A percentile compares a stretch with the other conserved stretches of the same genome.
Evolutionary conservation across 2,888 invertebrate genomes (phyloP).

Genomic region (Stenoptilia bipunctidactyla): DNA sequence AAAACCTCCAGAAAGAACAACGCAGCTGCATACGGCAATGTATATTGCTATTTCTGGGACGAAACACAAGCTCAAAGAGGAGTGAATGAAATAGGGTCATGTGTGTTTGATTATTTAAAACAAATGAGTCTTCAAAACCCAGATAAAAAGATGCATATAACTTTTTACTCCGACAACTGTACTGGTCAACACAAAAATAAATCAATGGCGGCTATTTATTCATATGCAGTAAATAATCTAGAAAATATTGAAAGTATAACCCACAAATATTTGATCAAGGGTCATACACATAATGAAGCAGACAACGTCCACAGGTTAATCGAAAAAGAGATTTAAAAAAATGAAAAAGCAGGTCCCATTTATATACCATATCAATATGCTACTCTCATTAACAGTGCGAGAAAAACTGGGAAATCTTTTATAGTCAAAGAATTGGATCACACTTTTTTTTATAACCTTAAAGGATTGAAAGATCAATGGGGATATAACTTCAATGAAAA

Average conservation of each 20-base stretch:
- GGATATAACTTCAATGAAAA: too few species aligned
- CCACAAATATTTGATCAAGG: constrained; percentile 13
- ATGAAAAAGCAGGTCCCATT: constrained; percentile 12
- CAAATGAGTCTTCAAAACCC: neutral
- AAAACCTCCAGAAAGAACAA: too few species aligned
- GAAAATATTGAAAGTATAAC: constrained; percentile 11
- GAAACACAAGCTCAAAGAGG: constrained; percentile 11
- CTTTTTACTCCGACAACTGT: constrained; percentile 21
- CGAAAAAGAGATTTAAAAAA: constrained; percentile 10
- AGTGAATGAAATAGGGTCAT: constrained; percentile 7
- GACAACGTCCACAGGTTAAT: constrained; percentile 13
- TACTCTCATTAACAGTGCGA: constrained; percentile 9
- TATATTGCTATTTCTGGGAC: constrained; percentile 11
- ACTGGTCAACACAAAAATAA: constrained; percentile 20
- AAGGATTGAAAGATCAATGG: too few species aligned
- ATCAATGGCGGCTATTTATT: constrained; percentile 7
- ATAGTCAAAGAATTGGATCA: constrained; percentile 4
- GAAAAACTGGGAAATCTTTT: constrained; percentile 10
- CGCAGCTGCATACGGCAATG: too few species aligned
- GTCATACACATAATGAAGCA: constrained; percentile 14
- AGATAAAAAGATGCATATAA: constrained; percentile 11
- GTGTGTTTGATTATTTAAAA: constrained; percentile 4
- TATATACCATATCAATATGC: constrained; percentile 11
- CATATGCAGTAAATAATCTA: constrained; percentile 8
- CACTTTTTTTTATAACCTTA: too few species aligned